Evolutionary conservation across 2,888 invertebrate genomes (phyloP).

Genomic region (Elmis aenea): DNA sequence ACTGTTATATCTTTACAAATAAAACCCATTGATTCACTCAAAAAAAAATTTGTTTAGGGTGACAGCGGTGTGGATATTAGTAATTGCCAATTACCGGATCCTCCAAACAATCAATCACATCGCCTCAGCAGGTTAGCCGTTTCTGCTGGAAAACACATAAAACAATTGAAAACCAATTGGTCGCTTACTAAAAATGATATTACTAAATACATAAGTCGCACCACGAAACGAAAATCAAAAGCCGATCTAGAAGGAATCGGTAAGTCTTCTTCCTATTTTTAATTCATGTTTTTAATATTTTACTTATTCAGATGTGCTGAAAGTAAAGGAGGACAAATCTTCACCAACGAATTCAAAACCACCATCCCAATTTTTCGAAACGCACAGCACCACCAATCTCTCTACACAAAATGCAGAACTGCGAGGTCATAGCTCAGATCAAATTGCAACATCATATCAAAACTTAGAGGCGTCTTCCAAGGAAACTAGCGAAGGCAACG

Average conservation of each 20-base stretch:
- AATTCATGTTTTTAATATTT: neutral
- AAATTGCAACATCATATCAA: conserved; percentile 12
- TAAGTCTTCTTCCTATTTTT: conserved; percentile 13
- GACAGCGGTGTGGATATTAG: conserved; percentile 51
- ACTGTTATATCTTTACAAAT: no score
- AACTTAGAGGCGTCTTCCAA: conserved; percentile 14
- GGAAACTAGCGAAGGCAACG: conserved; percentile 8
- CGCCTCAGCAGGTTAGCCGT: conserved; percentile 62
- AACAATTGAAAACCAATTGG: conserved; percentile 60
- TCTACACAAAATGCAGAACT: no score
- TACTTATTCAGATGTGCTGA: conserved; percentile 3
- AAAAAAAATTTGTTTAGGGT: no score
- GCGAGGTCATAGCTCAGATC: no score
- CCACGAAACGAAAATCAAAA: conserved; percentile 45
- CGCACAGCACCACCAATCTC: no score
- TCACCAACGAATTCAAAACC: conserved; percentile 1
- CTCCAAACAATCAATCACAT: conserved; percentile 51
- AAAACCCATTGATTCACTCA: no score
- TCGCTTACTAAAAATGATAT: conserved; percentile 53
- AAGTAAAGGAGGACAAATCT: conserved; percentile 10
- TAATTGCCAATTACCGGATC: conserved; percentile 55
- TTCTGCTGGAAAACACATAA: conserved; percentile 58
- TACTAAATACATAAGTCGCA: conserved; percentile 52
- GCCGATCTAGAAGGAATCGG: conserved; percentile 32
- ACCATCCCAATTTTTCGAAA: conserved; percentile 5